A percentile compares a stretch with the other conserved stretches of the same genome.
phyloP scores from a whole-genome alignment of 2,113 vertebrate species.

The Edolisoma coerulescens region DNA sequence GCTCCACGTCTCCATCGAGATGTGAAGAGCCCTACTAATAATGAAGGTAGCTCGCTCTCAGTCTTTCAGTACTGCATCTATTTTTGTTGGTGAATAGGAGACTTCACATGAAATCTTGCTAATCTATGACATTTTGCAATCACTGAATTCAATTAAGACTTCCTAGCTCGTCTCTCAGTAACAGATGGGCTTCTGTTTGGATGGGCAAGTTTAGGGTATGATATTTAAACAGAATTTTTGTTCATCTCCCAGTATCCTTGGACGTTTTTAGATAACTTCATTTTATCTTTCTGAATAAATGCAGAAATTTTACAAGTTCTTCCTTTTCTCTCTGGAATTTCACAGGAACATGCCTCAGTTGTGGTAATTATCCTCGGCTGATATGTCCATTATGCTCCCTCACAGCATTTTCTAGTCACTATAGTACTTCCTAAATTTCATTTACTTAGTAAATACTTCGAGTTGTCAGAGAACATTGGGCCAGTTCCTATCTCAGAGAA shows the following conservation, averaged over 20 bases:
- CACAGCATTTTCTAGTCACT: background rate
- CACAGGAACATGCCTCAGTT: background rate
- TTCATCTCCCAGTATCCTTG: background rate
- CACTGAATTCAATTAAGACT: background rate
- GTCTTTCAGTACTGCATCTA: background rate
- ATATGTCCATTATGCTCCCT: background rate
- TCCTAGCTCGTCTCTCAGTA: background rate
- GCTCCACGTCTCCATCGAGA: background rate
- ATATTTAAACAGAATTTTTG: background rate
- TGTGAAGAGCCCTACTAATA: background rate
- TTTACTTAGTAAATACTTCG: slow-evolving; percentile 1
- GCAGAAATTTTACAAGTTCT: background rate
- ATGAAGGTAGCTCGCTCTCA: background rate
- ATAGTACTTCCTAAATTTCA: background rate
- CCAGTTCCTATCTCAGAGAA: background rate
- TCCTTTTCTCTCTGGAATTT: background rate
- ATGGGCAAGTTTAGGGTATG: background rate
- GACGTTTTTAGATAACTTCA: background rate
- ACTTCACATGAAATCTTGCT: background rate
- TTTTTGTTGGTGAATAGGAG: background rate
- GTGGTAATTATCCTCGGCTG: background rate
- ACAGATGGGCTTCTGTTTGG: background rate
- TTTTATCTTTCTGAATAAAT: background rate
- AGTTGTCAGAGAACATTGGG: background rate
- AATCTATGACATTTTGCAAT: background rate